phyloP scores from a whole-genome alignment of 2,888 invertebrate genomes.

The Epicampocera succincta region DNA sequence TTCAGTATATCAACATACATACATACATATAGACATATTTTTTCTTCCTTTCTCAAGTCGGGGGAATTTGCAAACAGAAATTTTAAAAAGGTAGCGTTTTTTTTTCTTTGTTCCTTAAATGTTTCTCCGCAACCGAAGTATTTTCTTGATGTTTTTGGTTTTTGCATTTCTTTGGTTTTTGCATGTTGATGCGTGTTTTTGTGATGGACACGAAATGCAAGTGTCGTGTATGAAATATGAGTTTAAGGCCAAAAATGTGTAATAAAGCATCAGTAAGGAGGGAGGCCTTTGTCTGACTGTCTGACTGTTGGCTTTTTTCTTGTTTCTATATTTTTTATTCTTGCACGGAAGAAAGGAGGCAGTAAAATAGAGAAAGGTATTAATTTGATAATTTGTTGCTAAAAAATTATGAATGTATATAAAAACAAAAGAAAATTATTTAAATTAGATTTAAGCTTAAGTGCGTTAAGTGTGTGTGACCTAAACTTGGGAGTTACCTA shows the following conservation, averaged over 20 bases:
- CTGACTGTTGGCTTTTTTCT: conserved; percentile 1
- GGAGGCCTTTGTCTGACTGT: conserved; percentile 27
- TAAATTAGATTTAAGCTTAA: conserved; percentile 3
- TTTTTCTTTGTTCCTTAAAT: conserved; percentile 8
- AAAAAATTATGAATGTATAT: conserved; percentile 1
- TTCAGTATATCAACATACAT: neutral
- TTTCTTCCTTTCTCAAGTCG: conserved; percentile 11
- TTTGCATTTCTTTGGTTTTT: conserved; percentile 40
- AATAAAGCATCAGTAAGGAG: conserved; percentile 56
- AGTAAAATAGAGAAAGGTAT: conserved; percentile 31
- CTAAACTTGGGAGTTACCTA: no score
- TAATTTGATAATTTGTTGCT: conserved; percentile 29
- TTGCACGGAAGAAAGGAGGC: neutral
- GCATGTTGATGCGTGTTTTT: conserved; percentile 64
- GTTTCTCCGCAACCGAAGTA: conserved; percentile 30
- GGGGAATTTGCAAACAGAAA: conserved; percentile 38
- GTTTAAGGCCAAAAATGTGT: conserved; percentile 55
- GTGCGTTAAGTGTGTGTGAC: no score
- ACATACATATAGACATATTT: neutral
- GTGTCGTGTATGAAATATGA: conserved; percentile 68
- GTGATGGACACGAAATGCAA: conserved; percentile 66
- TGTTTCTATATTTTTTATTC: neutral
- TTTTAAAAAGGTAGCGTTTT: conserved; percentile 25
- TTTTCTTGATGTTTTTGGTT: conserved; percentile 28
- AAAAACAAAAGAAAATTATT: conserved; percentile 38